Conservation (phyloP, 2,888 invertebrate genomes). For the Drosophila dives region DNA sequence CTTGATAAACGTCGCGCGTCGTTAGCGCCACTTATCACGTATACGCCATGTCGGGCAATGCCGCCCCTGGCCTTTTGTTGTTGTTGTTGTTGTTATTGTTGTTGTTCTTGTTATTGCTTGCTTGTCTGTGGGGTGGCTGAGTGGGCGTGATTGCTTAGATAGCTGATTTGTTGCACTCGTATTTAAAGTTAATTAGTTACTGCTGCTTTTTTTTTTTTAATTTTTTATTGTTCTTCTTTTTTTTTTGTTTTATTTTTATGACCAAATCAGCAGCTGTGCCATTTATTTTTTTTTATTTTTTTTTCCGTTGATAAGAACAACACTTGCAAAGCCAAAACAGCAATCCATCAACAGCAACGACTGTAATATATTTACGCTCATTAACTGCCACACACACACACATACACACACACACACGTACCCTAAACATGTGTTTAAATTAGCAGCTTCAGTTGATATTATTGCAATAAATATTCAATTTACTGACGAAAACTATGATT, state of each 20-base stretch:
- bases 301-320: constrained; percentile 24
- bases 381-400: neutral
- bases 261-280: constrained; percentile 35
- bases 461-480: neutral
- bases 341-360: constrained; percentile 27
- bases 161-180: constrained; percentile 26
- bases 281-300: neutral
- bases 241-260: neutral
- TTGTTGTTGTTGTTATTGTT: constrained; percentile 16
- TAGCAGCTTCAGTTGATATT: neutral
- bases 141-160: constrained; percentile 28
- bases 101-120: constrained; percentile 5
- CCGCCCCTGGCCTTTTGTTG: constrained; percentile 42
- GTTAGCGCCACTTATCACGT: constrained; percentile 80
- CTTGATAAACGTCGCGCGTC: constrained; percentile 80
- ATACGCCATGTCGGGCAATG: constrained; percentile 75
- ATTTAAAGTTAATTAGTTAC: constrained; percentile 27
- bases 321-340: constrained; percentile 21
- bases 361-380: constrained; percentile 31
- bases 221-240: neutral
- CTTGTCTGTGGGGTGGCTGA: constrained; percentile 14
- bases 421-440: neutral
- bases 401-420: neutral
- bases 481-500: neutral
- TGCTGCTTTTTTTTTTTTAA: neutral